Evolutionary conservation across 1,140 invertebrate genomes (phyloP).

Genomic region (Eubasilissa regina): DNA sequence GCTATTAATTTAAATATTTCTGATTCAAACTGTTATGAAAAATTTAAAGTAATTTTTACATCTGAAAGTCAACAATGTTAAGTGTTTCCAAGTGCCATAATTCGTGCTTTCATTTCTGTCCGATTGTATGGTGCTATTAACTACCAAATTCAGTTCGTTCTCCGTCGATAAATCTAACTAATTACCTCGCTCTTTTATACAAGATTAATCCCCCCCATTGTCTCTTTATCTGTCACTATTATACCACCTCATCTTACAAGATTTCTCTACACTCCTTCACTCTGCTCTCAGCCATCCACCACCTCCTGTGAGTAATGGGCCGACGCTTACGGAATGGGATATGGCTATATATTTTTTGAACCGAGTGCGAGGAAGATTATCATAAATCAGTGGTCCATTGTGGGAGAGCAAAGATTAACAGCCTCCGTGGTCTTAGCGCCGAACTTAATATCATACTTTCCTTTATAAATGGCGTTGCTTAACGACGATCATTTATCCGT

Average conservation of each 20-base stretch:
- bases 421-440: slow-evolving; percentile 32
- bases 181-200: slow-evolving; percentile 11
- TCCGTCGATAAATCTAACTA: not conserved
- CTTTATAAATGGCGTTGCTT: slow-evolving; percentile 36
- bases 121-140: too few species aligned
- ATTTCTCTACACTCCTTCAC: slow-evolving; percentile 12
- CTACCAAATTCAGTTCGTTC: too few species aligned
- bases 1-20: too few species aligned
- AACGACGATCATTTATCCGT: slow-evolving; percentile 32
- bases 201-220: not conserved
- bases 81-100: too few species aligned
- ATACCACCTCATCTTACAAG: slow-evolving; percentile 4
- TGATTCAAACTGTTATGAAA: too few species aligned
- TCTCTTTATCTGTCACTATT: slow-evolving; percentile 24
- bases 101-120: too few species aligned
- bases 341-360: slow-evolving; percentile 46
- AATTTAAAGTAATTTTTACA: too few species aligned
- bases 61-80: too few species aligned
- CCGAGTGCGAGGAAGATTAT: slow-evolving; percentile 45
- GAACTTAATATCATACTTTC: slow-evolving; percentile 42
- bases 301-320: slow-evolving; percentile 30
- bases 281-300: not conserved
- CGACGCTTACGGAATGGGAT: slow-evolving; percentile 43
- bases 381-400: slow-evolving; percentile 48
- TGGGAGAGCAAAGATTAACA: slow-evolving; percentile 43